Evolutionary conservation across 2,888 invertebrate genomes (phyloP), one percentile per base, ranked within the genome.

Genomic region (Malthinus seriepunctatus): DNA sequence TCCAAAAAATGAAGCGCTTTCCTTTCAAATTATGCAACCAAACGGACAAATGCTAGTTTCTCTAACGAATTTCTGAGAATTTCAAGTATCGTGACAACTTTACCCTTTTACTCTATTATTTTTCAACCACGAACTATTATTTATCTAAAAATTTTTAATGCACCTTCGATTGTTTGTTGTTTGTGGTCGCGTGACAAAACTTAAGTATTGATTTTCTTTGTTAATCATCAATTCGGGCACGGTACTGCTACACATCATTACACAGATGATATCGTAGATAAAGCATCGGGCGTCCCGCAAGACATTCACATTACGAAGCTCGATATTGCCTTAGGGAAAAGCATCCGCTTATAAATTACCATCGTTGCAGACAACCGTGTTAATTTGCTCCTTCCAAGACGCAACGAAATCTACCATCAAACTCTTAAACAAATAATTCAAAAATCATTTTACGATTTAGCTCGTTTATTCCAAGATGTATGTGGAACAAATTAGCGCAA

Each of bases 401-500:
- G 55, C 55, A 51, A 50, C 52, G 45, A 51, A 56, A 57, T 51
- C 33, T 50, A 56, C 54, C 51, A 62, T 62, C 63, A 62, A 23
- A 56, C 63, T 60, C 47, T 62, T 59, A 54, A 48, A 50, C 42
- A 53, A 58, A 64, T 60, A 60, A 62, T 59, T 64, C 57, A 62
- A 64, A 64, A 62, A 62, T 61, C 55, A 55, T 50, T 49, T 14
- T 34, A 35, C 39, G 64, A 70, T 70, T 67, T 63, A 38, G 63
- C 62, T 67, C 65, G 66, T 68, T 67, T 63, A 66, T 63, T 62
- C 63, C 63, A 63, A 56, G 54, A 55, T 53, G 65, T 62, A 66
- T 69, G 66, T 69, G 67, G 64, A 69, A 64, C 65, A 54, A 54
- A 67, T 69, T 66, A 63, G 63, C 60, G 64, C 60, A 63, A 57